Evolutionary conservation across 2,113 vertebrate genomes (phyloP).

Genomic region (Pygathrix nemaeus): DNA sequence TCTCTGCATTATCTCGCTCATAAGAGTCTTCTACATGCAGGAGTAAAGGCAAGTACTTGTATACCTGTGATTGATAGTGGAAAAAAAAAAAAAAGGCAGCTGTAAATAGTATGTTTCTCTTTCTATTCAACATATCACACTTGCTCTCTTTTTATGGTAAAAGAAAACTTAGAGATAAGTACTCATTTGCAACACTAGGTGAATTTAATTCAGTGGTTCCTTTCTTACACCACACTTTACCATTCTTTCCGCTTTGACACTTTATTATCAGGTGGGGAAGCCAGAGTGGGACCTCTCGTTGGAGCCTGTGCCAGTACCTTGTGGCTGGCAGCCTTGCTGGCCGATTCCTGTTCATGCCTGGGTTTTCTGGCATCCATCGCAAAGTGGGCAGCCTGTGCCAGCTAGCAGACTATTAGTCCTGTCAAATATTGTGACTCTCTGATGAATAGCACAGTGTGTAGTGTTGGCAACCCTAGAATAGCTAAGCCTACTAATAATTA

Average conservation of each 20-base stretch:
- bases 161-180: neutral
- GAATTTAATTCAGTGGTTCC: neutral
- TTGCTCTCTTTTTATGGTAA: slow-evolving; percentile 46
- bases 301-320: slow-evolving; percentile 47
- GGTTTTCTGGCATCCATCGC: slow-evolving; percentile 79
- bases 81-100: neutral
- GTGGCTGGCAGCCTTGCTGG: slow-evolving; percentile 77
- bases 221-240: neutral
- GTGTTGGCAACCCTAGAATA: slow-evolving; percentile 80
- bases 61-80: neutral
- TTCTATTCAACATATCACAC: neutral
- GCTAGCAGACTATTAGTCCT: slow-evolving; percentile 80
- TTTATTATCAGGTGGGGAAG: slow-evolving; percentile 40
- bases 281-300: slow-evolving; percentile 46
- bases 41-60: neutral
- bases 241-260: slow-evolving; percentile 7
- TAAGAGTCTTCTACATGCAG: neutral
- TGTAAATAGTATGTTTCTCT: neutral
- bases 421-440: slow-evolving; percentile 86
- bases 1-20: neutral
- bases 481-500: slow-evolving; percentile 83
- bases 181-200: rapidly evolving
- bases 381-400: slow-evolving; percentile 79
- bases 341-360: slow-evolving; percentile 71
- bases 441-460: slow-evolving; percentile 80